Conservation (phyloP, 2,113 vertebrate species). For the Onychostruthus taczanowskii region DNA sequence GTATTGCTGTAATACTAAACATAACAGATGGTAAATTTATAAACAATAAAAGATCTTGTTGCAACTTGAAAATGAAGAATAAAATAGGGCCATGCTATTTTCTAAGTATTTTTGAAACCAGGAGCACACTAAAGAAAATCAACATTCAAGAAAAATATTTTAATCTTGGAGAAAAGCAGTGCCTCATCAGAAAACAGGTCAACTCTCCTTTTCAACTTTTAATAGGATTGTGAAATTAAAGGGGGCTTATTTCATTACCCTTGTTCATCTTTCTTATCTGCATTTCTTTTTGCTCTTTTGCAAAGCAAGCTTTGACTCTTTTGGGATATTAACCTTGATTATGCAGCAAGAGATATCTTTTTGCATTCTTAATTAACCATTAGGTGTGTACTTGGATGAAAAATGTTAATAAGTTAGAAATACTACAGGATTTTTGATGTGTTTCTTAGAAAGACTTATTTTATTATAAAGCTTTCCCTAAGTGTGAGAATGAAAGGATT, state of each 20-base stretch:
- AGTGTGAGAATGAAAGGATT: background rate
- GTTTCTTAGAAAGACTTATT: background rate
- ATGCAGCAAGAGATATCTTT: background rate
- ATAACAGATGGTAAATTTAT: background rate
- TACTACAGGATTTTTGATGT: background rate
- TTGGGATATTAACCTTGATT: background rate
- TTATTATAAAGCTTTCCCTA: background rate
- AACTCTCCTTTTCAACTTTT: background rate
- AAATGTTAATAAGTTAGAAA: background rate
- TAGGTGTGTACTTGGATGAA: background rate
- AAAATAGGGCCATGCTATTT: background rate
- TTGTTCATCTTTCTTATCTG: constrained; percentile 16
- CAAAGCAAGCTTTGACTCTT: background rate
- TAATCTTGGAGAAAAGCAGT: background rate
- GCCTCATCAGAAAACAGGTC: background rate
- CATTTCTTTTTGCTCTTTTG: background rate
- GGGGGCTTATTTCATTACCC: background rate
- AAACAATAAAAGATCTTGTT: background rate
- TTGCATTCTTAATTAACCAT: background rate
- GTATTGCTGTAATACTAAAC: background rate
- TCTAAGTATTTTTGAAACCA: background rate
- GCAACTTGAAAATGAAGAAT: background rate
- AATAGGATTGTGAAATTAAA: constrained; percentile 23
- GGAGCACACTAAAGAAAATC: background rate
- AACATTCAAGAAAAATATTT: background rate